phyloP scores from a whole-genome alignment of 2,888 invertebrate genomes.

The Cyrtodaria siliqua region DNA sequence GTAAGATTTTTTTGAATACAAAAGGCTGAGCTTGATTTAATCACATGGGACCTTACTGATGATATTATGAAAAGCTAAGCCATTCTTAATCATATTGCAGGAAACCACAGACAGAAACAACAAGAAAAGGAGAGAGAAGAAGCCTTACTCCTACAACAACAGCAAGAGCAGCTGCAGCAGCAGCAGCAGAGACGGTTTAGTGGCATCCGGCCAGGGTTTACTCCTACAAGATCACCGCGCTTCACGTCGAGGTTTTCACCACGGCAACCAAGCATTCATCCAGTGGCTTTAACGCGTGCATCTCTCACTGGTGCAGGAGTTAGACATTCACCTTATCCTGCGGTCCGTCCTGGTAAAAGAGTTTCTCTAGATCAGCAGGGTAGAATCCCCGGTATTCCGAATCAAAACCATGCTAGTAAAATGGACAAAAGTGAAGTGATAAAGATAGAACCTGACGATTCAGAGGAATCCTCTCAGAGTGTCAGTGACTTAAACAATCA shows the following conservation, averaged over 20 bases:
- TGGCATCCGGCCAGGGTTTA: too few species aligned
- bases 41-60: too few species aligned
- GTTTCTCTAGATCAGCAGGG: not conserved
- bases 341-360: constrained; percentile 14
- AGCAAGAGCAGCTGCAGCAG: not conserved
- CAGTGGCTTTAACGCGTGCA: not conserved
- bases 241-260: not conserved
- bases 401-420: not conserved
- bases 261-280: constrained; percentile 1
- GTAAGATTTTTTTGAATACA: too few species aligned
- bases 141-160: not conserved
- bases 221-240: not conserved
- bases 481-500: not conserved
- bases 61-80: too few species aligned
- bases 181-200: too few species aligned
- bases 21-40: too few species aligned
- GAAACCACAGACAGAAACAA: constrained; percentile 12
- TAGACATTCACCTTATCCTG: constrained; percentile 35
- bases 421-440: constrained; percentile 19
- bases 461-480: constrained; percentile 20
- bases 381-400: not conserved
- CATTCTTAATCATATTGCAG: constrained; percentile 1
- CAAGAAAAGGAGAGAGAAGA: constrained; percentile 19
- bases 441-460: constrained; percentile 43
- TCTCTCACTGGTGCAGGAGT: constrained; percentile 11